Percentiles rank a stretch among this genome's conserved stretches.
phyloP scores from a whole-genome alignment of 2,113 vertebrate species.

The Python bivittatus region DNA sequence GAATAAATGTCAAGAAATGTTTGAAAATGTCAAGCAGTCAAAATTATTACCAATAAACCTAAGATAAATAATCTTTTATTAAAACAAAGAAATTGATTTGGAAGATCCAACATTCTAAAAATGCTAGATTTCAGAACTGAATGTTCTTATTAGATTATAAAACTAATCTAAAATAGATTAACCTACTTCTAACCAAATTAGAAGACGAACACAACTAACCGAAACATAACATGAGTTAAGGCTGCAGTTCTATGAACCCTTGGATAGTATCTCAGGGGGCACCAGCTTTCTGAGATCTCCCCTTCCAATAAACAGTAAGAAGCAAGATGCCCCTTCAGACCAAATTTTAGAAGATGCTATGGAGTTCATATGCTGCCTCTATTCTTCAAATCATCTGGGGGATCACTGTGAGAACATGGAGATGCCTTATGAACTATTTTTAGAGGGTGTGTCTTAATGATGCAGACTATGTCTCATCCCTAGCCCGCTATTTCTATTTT shows the following conservation, averaged over 20 bases:
- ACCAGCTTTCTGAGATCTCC: not conserved
- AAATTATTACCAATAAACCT: not conserved
- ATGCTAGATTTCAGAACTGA: not conserved
- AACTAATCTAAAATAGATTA: not conserved
- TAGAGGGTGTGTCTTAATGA: no score
- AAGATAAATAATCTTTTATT: not conserved
- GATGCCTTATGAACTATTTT: no score
- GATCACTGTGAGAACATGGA: no score
- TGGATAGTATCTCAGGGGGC: no score
- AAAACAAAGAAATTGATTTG: not conserved
- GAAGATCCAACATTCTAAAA: not conserved
- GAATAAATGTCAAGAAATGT: not conserved
- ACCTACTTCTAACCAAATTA: not conserved
- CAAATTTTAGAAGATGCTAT: no score
- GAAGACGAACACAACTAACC: not conserved
- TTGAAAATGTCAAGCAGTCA: not conserved
- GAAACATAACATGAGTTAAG: not conserved
- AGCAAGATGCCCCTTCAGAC: no score
- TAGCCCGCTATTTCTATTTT: no score
- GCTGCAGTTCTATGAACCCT: not conserved
- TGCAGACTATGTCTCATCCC: no score
- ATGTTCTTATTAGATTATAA: not conserved
- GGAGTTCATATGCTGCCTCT: no score
- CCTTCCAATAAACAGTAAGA: no score
- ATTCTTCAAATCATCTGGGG: no score